Evolutionary conservation across 2,888 invertebrate genomes (phyloP).

Genomic region (Sarcophaga subvicina): DNA sequence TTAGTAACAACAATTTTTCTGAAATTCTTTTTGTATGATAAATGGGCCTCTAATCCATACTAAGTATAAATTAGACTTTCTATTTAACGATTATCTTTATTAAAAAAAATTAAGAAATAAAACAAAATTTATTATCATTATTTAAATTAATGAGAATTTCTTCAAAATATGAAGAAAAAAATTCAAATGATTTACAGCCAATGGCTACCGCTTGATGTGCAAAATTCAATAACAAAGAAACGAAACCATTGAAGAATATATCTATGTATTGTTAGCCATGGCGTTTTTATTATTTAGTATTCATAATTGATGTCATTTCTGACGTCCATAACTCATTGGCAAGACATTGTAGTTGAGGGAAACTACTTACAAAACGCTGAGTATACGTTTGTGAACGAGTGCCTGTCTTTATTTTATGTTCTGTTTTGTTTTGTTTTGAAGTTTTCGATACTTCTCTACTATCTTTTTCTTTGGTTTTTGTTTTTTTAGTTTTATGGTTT

Average conservation of each 20-base stretch:
- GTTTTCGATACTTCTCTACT: too few species aligned
- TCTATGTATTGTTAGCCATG: conserved; percentile 1
- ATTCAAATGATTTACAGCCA: conserved; percentile 52
- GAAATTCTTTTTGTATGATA: too few species aligned
- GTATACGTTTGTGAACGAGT: neutral
- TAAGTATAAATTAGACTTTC: too few species aligned
- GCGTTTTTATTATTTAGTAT: conserved; percentile 35
- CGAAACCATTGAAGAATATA: neutral
- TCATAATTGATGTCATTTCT: conserved; percentile 61
- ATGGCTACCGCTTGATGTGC: conserved; percentile 36
- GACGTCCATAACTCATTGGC: conserved; percentile 26
- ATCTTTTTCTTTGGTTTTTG: too few species aligned
- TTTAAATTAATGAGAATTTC: conserved; percentile 65
- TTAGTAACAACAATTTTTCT: too few species aligned
- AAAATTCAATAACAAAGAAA: neutral
- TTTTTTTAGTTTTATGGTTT: conserved; percentile 15
- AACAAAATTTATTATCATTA: conserved; percentile 51
- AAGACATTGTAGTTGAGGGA: conserved; percentile 16
- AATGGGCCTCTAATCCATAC: too few species aligned
- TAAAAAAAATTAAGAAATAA: conserved; percentile 28
- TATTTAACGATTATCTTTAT: too few species aligned
- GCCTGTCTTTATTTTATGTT: too few species aligned
- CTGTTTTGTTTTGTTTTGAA: too few species aligned
- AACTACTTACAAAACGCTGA: conserved; percentile 18
- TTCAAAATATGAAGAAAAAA: conserved; percentile 25